Evolutionary conservation across 2,888 invertebrate species (phyloP).

Genomic region (Ctena decussata): DNA sequence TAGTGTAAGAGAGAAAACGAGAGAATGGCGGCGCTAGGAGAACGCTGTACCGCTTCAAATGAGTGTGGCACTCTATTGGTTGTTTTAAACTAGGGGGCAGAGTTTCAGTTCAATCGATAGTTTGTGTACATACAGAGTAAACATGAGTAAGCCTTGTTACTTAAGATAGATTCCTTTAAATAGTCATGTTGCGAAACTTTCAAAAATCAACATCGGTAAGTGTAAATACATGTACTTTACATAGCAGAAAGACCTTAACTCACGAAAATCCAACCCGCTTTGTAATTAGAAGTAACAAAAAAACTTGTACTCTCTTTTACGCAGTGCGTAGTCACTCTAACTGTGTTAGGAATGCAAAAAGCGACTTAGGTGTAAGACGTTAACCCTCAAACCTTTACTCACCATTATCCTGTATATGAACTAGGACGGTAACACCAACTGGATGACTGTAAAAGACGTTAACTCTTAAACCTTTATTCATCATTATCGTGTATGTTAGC

Average conservation of each 20-base stretch:
- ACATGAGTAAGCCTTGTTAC: background rate
- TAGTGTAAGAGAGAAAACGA: background rate
- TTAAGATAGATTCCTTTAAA: background rate
- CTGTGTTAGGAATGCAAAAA: background rate
- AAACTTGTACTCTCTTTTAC: background rate
- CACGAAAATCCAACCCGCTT: background rate
- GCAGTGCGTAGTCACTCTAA: background rate
- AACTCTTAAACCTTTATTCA: no score
- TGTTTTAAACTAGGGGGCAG: background rate
- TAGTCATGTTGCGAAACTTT: background rate
- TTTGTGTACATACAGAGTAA: background rate
- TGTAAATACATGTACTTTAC: background rate
- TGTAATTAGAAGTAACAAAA: background rate
- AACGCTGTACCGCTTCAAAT: background rate
- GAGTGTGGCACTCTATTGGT: background rate
- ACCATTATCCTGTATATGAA: background rate
- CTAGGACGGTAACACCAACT: background rate
- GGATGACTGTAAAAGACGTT: background rate
- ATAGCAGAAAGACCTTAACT: background rate
- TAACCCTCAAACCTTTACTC: background rate
- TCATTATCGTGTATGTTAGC: background rate
- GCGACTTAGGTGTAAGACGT: background rate
- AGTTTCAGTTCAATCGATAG: background rate
- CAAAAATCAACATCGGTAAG: background rate
- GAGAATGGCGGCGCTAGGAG: background rate